Base-by-base conservation (phyloP, 2,797 vertebrate genomes). In the Acrossocheilus wenchowensis region DNA sequence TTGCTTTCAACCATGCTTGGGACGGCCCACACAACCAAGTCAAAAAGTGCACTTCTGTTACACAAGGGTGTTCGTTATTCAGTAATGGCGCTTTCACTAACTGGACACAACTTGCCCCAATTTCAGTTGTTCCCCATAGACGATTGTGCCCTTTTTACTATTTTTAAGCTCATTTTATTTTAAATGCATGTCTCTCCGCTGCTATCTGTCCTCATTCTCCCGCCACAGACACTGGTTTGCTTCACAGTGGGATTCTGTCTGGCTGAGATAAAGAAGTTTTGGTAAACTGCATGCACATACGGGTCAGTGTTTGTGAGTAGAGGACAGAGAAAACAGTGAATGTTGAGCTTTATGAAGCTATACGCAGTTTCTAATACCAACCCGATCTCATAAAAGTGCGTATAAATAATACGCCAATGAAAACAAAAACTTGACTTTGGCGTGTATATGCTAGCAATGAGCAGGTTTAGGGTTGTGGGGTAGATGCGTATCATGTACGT, bases 301-400 rank as follows among this genome's bases (percentile, higher is more conserved):
- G 1, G 41, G 0, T 72, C 21, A n/a, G 34, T 39, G 68, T 71
- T 48, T 48, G 41, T 91, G 92, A 92, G 91, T 91, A 92, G 89
- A 88, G 85, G 23, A 43, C 91, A 93, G 89, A 89, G 84, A n/a
- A 71, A 45, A 41, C 69, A 72, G 41, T 15, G 23, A 45, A 72
- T 23, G 36, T 2, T 21, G 11, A 72, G 41, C 41, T 73, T 45
- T 6, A 45, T 45, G 41, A 14, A 45, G 88, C 45, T 52, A 66
- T 66, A 15, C 6, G 30, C 6, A 7, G 26, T 14, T 2, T 34
- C 62, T 14, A 66, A 60, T n/a, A n/a, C 54, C 17, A 52, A 17
- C 15, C 5, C 30, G 5, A 52, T 6, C 15, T 19, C 50, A 52
- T 6, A 17, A 19, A 48, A 48, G 45, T 48, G 45, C 12, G 0